phyloP scores from a whole-genome alignment of 2,888 invertebrate genomes.

The Mystacides longicornis region DNA sequence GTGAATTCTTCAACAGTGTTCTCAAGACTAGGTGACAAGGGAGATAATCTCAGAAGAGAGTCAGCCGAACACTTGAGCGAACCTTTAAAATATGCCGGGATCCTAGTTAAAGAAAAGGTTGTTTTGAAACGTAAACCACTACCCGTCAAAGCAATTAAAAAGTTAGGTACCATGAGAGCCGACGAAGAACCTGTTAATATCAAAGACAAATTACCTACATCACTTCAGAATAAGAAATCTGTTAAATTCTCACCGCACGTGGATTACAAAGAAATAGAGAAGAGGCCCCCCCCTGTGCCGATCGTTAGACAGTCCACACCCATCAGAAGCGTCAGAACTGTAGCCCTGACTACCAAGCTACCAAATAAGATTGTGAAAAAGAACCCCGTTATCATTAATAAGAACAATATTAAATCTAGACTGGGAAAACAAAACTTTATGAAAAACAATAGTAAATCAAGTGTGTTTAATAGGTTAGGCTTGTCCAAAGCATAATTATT shows the following conservation, averaged over 20 bases:
- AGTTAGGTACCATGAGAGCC: conserved; percentile 40
- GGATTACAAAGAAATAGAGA: conserved; percentile 43
- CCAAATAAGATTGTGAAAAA: conserved; percentile 15
- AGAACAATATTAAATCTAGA: conserved; percentile 19
- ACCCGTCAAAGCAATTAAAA: conserved; percentile 38
- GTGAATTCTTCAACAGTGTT: conserved; percentile 36
- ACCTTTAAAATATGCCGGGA: conserved; percentile 45
- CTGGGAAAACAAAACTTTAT: conserved; percentile 18
- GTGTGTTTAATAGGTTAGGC: conserved; percentile 23
- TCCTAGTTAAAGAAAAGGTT: conserved; percentile 31
- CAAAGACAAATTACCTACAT: conserved; percentile 38
- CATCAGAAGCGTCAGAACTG: conserved; percentile 12
- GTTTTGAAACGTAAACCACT: conserved; percentile 32
- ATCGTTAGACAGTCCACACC: neutral
- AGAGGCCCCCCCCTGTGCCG: conserved; percentile 8
- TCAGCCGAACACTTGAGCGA: conserved; percentile 18
- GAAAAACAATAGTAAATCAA: conserved; percentile 15
- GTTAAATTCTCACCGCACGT: conserved; percentile 44
- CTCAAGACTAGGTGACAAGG: conserved; percentile 39
- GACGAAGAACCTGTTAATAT: conserved; percentile 41
- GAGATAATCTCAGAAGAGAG: conserved; percentile 18
- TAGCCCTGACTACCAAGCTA: neutral
- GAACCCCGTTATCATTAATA: conserved; percentile 7
- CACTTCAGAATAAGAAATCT: conserved; percentile 35
- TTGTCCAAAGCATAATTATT: conserved; percentile 10